Evolutionary conservation across 2,113 vertebrate species (phyloP).

Genomic region (Acinonyx jubatus): DNA sequence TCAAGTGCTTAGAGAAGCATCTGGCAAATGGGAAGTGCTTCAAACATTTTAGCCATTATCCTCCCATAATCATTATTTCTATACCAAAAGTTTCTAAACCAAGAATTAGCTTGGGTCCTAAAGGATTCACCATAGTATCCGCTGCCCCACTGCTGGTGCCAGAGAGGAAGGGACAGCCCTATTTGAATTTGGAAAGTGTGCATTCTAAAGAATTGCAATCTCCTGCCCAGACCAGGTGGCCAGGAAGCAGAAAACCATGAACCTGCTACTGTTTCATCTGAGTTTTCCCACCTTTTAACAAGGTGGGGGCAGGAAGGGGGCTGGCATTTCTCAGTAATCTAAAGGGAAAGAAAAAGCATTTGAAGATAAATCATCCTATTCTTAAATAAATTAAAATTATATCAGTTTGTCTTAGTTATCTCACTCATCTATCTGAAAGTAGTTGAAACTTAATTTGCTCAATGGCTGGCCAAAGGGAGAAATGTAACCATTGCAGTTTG

Average conservation of each 20-base stretch:
- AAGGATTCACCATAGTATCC: background rate
- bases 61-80: background rate
- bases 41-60: background rate
- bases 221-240: background rate
- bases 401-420: background rate
- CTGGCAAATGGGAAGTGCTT: background rate
- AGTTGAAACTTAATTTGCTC: background rate
- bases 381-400: background rate
- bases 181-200: background rate
- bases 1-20: background rate
- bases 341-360: background rate
- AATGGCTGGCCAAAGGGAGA: background rate
- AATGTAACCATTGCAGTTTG: background rate
- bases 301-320: too few relatives aligned
- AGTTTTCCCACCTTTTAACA: background rate
- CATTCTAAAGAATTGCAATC: background rate
- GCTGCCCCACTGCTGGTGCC: background rate
- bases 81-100: background rate
- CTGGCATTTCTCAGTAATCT: background rate
- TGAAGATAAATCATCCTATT: background rate
- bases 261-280: background rate
- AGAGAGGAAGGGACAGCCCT: background rate
- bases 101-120: background rate
- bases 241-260: background rate
- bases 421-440: background rate